Percentiles rank a stretch among this genome's conserved stretches.
Conservation (phyloP, 1,140 invertebrate genomes). For the Bombus terrestris region DNA sequence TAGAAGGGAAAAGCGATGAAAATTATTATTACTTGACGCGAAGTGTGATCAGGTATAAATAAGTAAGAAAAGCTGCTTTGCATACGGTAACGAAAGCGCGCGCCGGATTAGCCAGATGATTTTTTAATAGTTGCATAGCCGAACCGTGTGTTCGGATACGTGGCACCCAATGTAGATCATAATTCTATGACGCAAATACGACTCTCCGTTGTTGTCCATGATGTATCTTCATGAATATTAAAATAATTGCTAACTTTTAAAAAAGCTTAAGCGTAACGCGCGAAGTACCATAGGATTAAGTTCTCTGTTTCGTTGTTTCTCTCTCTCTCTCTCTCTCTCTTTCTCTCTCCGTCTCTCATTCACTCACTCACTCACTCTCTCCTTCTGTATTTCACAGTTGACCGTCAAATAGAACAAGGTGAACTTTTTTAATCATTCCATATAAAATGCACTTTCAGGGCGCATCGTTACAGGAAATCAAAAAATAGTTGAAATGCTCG, state of each 20-base stretch:
- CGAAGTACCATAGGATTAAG: slow-evolving; percentile 9
- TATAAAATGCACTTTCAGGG: not conserved
- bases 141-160: not conserved
- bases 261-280: not conserved
- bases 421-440: slow-evolving; percentile 38
- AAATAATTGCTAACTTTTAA: slow-evolving; percentile 25
- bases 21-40: not conserved
- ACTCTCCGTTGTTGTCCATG: slow-evolving; percentile 16
- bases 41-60: not conserved
- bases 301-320: not conserved
- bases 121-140: slow-evolving; percentile 26
- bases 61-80: not conserved
- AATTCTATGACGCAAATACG: slow-evolving; percentile 12
- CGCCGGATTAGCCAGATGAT: slow-evolving; percentile 27
- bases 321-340: not conserved
- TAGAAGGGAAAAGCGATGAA: not conserved
- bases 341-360: too few relatives aligned
- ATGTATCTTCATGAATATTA: slow-evolving; percentile 44
- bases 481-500: not conserved
- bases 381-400: not conserved
- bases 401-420: not conserved
- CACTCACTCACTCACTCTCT: not conserved
- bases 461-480: too few relatives aligned
- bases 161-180: not conserved
- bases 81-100: not conserved